Conservation (phyloP, 2,797 vertebrate species). For the Florisuga fusca region DNA sequence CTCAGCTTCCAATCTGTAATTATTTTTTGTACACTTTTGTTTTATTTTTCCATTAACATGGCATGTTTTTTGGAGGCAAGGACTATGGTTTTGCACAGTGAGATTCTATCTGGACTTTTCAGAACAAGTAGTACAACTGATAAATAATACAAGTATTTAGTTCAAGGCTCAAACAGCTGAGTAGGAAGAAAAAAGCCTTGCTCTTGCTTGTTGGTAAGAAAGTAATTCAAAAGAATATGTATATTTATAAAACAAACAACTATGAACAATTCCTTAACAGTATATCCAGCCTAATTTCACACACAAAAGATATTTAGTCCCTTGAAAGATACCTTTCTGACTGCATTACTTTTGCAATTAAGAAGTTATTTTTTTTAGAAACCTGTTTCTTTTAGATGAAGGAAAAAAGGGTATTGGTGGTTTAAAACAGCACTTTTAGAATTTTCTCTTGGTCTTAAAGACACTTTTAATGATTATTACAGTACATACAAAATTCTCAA, state of each 20-base stretch:
- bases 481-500: background rate
- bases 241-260: no score
- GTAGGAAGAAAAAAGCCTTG: background rate
- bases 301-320: background rate
- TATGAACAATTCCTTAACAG: background rate
- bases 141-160: background rate
- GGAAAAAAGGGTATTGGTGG: background rate
- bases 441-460: background rate
- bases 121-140: slow-evolving; percentile 3
- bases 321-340: background rate
- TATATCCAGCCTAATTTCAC: background rate
- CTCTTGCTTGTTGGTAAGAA: background rate
- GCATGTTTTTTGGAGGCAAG: background rate
- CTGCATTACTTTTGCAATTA: background rate
- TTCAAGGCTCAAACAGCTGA: slow-evolving; percentile 16
- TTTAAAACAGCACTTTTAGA: background rate
- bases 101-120: background rate
- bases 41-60: slow-evolving; percentile 8
- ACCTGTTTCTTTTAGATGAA: background rate
- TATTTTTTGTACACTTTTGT: background rate
- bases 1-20: background rate
- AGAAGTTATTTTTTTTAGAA: background rate
- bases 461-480: background rate
- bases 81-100: background rate
- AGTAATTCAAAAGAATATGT: background rate